These are phyloP conservation scores for Myiozetetes cayanensis DNA, from an alignment of 2,113 vertebrate genomes.

Conservation along the genomic window DNA sequence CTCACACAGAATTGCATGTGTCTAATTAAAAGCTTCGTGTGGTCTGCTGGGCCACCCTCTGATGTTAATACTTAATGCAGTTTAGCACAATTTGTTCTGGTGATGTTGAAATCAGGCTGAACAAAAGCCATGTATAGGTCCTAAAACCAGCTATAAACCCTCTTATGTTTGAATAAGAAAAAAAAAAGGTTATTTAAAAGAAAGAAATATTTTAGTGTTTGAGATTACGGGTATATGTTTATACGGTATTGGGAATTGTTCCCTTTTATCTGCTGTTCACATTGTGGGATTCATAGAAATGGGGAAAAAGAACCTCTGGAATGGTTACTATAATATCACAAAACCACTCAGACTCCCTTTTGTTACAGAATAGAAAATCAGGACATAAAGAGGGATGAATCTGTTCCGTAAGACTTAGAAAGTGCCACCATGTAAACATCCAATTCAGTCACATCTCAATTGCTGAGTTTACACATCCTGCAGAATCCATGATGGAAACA, in stretches of 20 bases:
- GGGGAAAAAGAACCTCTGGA: background rate
- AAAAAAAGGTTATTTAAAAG: background rate
- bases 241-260: background rate
- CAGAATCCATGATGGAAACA: fast-evolving
- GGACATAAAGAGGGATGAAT: background rate
- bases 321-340: background rate
- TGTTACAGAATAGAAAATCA: background rate
- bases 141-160: background rate
- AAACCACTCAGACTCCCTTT: background rate
- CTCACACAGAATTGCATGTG: background rate
- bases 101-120: background rate
- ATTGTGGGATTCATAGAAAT: fast-evolving
- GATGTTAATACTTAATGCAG: background rate
- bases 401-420: background rate
- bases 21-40: constrained; percentile 15
- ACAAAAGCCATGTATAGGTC: background rate
- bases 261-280: background rate
- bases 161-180: background rate
- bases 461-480: background rate
- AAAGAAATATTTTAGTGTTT: background rate
- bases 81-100: background rate
- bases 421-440: background rate
- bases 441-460: background rate
- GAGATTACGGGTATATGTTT: background rate
- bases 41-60: background rate